phyloP scores from a whole-genome alignment of 2,113 vertebrate species.

The Calyptomena viridis region DNA sequence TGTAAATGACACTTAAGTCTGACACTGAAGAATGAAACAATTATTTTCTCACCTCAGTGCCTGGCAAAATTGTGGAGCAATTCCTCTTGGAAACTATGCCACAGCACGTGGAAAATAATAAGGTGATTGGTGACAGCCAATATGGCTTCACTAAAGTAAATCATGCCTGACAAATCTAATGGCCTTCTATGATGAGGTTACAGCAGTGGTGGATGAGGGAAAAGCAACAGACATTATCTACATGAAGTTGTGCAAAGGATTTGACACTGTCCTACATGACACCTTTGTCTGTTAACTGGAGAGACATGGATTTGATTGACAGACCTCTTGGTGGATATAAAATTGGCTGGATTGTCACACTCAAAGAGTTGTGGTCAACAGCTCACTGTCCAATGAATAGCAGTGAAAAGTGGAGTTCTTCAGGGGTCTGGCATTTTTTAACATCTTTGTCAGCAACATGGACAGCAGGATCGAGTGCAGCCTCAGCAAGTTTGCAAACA shows the following conservation, averaged over 20 bases:
- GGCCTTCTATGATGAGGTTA: background rate
- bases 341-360: background rate
- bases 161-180: background rate
- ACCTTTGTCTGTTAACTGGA: background rate
- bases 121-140: background rate
- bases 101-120: background rate
- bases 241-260: background rate
- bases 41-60: background rate
- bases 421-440: background rate
- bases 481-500: background rate
- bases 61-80: background rate
- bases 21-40: background rate
- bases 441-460: fast-evolving
- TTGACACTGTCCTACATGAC: background rate
- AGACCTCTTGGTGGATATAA: background rate
- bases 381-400: background rate
- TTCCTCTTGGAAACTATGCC: background rate
- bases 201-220: background rate
- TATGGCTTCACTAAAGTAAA: background rate
- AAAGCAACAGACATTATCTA: background rate
- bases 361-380: background rate
- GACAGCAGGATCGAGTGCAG: background rate
- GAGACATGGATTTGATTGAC: background rate
- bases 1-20: background rate
- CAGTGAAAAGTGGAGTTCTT: background rate